Evolutionary conservation across 2,888 invertebrate genomes (phyloP), one percentile per base, ranked within the genome.

Genomic region (Drosophila planitibia): DNA sequence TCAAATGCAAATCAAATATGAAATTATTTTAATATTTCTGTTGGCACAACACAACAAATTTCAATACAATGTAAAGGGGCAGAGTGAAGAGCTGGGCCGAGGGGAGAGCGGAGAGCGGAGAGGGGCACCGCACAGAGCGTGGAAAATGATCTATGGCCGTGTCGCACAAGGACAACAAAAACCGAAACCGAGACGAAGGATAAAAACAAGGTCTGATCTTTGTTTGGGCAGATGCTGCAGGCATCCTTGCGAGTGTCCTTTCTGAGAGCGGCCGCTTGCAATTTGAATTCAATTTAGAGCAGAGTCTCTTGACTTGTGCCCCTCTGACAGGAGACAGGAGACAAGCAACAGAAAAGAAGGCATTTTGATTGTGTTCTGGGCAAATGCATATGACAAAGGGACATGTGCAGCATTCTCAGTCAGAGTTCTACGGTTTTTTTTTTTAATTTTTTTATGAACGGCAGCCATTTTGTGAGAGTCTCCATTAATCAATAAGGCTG

Each of bases 11-110:
- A 91, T 88, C 82, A 91, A 86, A 91, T 90, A 91, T 91, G 91
- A 91, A 86, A 85, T 83, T 30, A 69, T 91, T 79, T 88, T 86
- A 85, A 91, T 91, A 86, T 85, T 81, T 79, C n/a, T 91, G 91
- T 91, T 91, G 91, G 91, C 91, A 90, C 91, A 91, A 91, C 91
- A 91, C 88, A 78, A 90, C 85, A 91, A 89, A 89, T 90, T 91
- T 86, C 87, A 72, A 84, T 79, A 90, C 74, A 85, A 90, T 85
- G 66, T 25, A 16, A 57, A 51, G 30, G 68, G 53, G 7, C 55
- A 37, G 47, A 39, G n/a, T 1, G 25, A 3, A n/a, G 30, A 19
- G 19, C 12, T 16, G 14, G 44, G 71, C 32, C 41, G 4, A 62
- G 28, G 30, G 58, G 10, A 10, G 33, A 35, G 44, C 32, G 55